Evolutionary conservation across 2,888 invertebrate species (phyloP).

Genomic region (Plutella xylostella): DNA sequence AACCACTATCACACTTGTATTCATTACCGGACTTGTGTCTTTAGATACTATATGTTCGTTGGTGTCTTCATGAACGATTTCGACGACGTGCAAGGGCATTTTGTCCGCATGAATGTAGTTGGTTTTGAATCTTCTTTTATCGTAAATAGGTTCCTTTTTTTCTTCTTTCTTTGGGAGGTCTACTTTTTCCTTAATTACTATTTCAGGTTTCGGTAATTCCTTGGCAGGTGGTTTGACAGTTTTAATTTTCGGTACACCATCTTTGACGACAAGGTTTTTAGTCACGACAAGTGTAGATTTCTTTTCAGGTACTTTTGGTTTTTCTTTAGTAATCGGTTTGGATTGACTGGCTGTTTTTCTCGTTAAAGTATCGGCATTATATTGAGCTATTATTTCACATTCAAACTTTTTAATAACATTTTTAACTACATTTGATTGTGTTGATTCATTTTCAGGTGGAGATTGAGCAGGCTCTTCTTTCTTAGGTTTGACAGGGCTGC

Average conservation of each 20-base stretch:
- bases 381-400: constrained; percentile 54
- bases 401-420: constrained; percentile 62
- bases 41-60: constrained; percentile 28
- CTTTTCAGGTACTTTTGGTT: constrained; percentile 73
- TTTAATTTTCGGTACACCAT: constrained; percentile 64
- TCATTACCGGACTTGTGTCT: not conserved
- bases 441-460: constrained; percentile 20
- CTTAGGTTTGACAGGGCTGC: constrained; percentile 33
- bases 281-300: constrained; percentile 64
- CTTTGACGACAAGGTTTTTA: constrained; percentile 63
- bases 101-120: constrained; percentile 60
- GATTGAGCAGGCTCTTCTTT: constrained; percentile 23
- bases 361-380: constrained; percentile 40
- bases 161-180: constrained; percentile 22
- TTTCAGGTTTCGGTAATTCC: constrained; percentile 25
- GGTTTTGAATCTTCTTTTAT: constrained; percentile 55
- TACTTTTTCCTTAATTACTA: not conserved
- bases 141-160: constrained; percentile 51
- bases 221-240: constrained; percentile 39
- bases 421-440: constrained; percentile 45
- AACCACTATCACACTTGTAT: constrained; percentile 1
- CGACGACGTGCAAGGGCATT: constrained; percentile 50
- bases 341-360: constrained; percentile 40
- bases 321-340: constrained; percentile 44
- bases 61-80: constrained; percentile 59